A percentile compares a stretch with the other conserved stretches of the same genome.
Evolutionary conservation across 2,888 invertebrate genomes (phyloP).

Genomic region (Mongoloraphidia duomilia): DNA sequence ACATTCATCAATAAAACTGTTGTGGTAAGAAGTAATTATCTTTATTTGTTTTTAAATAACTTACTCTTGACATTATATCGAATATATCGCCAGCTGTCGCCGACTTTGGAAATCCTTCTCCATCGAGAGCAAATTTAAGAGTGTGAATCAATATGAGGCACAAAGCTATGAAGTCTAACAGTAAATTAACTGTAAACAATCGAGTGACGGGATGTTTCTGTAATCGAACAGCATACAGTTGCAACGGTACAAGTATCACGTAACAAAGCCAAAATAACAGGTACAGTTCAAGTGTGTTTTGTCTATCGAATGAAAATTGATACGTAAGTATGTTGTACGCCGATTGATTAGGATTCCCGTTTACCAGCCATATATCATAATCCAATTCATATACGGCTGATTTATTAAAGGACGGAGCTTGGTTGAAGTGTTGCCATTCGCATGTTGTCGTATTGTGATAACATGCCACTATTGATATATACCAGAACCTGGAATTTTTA

Average conservation of each 20-base stretch:
- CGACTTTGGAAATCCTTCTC: conserved; percentile 69
- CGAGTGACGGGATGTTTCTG: conserved; percentile 87
- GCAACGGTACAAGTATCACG: conserved; percentile 72
- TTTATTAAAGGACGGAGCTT: conserved; percentile 17
- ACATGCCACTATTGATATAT: conserved; percentile 87
- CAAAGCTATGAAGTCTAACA: conserved; percentile 73
- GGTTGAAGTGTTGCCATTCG: conserved; percentile 66
- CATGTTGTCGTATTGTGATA: conserved; percentile 67
- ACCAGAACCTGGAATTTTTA: conserved; percentile 68
- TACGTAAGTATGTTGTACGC: conserved; percentile 79
- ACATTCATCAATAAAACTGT: no score
- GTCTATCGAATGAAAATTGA: conserved; percentile 93
- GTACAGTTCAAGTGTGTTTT: conserved; percentile 84
- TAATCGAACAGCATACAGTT: conserved; percentile 76
- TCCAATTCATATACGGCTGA: conserved; percentile 34
- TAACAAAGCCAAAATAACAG: conserved; percentile 77
- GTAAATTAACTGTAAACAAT: conserved; percentile 74
- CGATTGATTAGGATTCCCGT: conserved; percentile 84
- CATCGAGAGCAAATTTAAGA: conserved; percentile 81
- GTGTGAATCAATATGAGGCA: conserved; percentile 79
- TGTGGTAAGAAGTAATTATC: no score
- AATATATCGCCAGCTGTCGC: conserved; percentile 82
- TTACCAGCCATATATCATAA: conserved; percentile 93
- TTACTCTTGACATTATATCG: conserved; percentile 80
- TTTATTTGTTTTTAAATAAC: conserved; percentile 20